A percentile compares a stretch with the other conserved stretches of the same genome.
These are phyloP conservation scores for rat (Rattus norvegicus) DNA, from an alignment of 2,113 vertebrate genomes.

Conservation along the genomic window GRCr8 NC_086020.1:250799001-250799500, in stretches of 20 bases:
- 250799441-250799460: neutral
- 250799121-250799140: conserved; percentile 19
- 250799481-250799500: conserved; percentile 36
- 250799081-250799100: conserved; percentile 25
- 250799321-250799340: neutral
- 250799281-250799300: neutral
- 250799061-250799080: conserved; percentile 10
- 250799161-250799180: neutral
- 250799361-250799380: conserved; percentile 1
- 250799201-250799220: neutral
- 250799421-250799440: conserved; percentile 8
- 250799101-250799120: neutral
- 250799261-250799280: conserved; percentile 8
- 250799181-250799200: neutral
- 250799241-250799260: neutral
- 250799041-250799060: conserved; percentile 60
- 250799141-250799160: conserved; percentile 26
- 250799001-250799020: conserved; percentile 32
- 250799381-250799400: neutral
- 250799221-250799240: neutral
- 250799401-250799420: conserved; percentile 13
- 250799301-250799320: neutral
- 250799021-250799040: conserved; percentile 41
- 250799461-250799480: neutral
- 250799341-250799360: neutral